Conservation (phyloP, 2,113 vertebrate species). For the Oxyruncus cristatus region DNA sequence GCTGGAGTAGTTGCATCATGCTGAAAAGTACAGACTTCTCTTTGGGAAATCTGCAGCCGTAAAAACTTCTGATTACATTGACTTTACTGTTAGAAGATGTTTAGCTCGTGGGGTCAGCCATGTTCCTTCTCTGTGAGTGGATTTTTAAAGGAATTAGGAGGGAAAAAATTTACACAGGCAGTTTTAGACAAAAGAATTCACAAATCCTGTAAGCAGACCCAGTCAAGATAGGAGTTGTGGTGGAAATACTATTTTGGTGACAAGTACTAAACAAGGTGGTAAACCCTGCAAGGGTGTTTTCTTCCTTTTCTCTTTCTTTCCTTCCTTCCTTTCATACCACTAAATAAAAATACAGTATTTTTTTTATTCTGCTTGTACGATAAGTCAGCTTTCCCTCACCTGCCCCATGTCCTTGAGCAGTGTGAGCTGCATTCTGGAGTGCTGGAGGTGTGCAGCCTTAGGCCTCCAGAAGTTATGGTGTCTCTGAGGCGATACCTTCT, state of each 20-base stretch:
- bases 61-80: not conserved
- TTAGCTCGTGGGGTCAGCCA: not conserved
- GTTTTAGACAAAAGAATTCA: not conserved
- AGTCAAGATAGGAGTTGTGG: not conserved
- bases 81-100: not conserved
- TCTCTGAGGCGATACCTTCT: not conserved
- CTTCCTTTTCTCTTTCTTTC: fast-evolving
- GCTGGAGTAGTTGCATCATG: not conserved
- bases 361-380: not conserved
- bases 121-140: not conserved
- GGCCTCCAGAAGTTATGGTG: not conserved
- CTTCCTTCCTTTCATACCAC: not conserved
- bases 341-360: not conserved
- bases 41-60: not conserved
- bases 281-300: not conserved
- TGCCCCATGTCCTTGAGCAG: fast-evolving
- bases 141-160: not conserved
- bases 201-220: not conserved
- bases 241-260: not conserved
- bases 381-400: not conserved
- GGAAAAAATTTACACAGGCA: not conserved
- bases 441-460: not conserved
- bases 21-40: not conserved
- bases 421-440: not conserved
- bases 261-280: not conserved